Evolutionary conservation across 2,113 vertebrate genomes (phyloP).

Genomic region (Oryzias celebensis): DNA sequence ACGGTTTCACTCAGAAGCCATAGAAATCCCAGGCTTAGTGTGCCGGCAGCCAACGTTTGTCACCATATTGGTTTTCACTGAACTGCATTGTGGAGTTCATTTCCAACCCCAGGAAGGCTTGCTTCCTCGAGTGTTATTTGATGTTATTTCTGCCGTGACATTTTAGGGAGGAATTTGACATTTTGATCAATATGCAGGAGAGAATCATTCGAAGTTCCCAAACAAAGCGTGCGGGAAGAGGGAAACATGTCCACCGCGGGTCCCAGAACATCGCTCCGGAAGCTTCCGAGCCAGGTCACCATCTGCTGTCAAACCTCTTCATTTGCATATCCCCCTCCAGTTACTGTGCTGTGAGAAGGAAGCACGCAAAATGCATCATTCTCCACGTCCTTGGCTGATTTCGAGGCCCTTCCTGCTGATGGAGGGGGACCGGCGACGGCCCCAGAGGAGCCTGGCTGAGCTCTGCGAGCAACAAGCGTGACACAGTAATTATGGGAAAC

Average conservation of each 20-base stretch:
- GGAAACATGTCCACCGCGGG: not conserved
- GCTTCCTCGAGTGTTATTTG: constrained; percentile 20
- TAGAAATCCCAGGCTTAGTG: constrained; percentile 30
- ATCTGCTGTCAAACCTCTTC: constrained; percentile 24
- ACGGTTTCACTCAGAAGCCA: constrained; percentile 44
- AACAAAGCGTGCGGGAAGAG: not conserved
- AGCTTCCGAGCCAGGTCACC: constrained; percentile 32
- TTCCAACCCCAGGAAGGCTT: not conserved
- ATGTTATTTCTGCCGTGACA: constrained; percentile 34
- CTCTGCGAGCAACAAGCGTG: constrained; percentile 38
- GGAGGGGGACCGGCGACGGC: constrained; percentile 20
- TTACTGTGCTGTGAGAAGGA: constrained; percentile 39
- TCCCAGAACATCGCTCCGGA: not conserved
- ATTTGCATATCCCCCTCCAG: constrained; percentile 30
- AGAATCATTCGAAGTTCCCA: not conserved
- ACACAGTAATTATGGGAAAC: constrained; percentile 40
- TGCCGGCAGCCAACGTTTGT: constrained; percentile 23
- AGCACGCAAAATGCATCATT: constrained; percentile 25
- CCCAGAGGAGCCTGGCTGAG: constrained; percentile 3
- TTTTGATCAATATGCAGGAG: constrained; percentile 44
- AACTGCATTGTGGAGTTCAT: constrained; percentile 9
- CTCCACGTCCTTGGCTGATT: constrained; percentile 26
- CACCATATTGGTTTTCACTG: constrained; percentile 37
- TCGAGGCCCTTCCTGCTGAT: constrained; percentile 24
- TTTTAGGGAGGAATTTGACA: constrained; percentile 29